Evolutionary conservation across 2,888 invertebrate species (phyloP).

Genomic region (Steromphala cineraria): DNA sequence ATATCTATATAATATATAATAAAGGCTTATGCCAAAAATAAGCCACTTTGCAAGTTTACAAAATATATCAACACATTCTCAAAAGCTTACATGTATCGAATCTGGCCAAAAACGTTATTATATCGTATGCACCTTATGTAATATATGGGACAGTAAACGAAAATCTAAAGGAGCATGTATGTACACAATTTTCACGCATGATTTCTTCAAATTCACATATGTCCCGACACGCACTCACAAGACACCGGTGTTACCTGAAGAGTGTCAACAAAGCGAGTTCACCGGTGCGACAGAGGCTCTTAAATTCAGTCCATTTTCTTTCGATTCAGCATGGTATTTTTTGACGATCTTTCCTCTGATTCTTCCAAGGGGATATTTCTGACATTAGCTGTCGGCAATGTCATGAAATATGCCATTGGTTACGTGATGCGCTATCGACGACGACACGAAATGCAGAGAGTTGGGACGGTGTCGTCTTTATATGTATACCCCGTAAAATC

Average conservation of each 20-base stretch:
- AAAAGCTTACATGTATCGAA: no score
- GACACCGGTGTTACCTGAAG: background rate
- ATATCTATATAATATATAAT: no score
- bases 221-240: no score
- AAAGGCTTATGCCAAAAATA: no score
- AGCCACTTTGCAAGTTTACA: no score
- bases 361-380: conserved; percentile 34
- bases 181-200: background rate
- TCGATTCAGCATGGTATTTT: background rate
- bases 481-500: conserved; percentile 62
- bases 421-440: conserved; percentile 23
- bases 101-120: no score
- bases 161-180: conserved; percentile 3
- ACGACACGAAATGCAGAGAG: conserved; percentile 26
- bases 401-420: conserved; percentile 31
- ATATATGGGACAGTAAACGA: no score
- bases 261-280: background rate
- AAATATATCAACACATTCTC: no score
- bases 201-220: background rate
- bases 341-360: background rate
- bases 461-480: conserved; percentile 56
- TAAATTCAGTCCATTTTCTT: background rate
- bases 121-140: no score
- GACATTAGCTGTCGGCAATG: conserved; percentile 37
- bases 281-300: background rate